Evolutionary conservation across 1,140 invertebrate species (phyloP), one percentile per base, ranked within the genome.

Genomic region (Ceratosolen solmsi): DNA sequence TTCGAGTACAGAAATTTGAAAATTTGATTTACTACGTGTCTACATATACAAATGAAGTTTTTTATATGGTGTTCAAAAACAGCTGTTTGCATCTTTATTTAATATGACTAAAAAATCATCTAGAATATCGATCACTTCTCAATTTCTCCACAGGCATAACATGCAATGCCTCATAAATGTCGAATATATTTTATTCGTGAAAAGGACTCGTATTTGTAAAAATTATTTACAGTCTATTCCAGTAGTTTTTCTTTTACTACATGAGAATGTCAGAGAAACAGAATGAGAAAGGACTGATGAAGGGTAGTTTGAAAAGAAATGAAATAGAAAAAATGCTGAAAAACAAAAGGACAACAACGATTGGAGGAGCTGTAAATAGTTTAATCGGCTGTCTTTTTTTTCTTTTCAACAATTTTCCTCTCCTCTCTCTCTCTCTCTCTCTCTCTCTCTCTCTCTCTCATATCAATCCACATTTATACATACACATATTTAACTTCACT

Each of bases 11-110:
- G 73, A 56, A 78, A 82, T 60, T n/a, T 60, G 1, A 63, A 81
- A 75, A 63, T 20, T 77, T 51, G 30, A 79, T 74, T 70, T 27
- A 25, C 54, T 20, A 79, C n/a, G 58, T 74, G 70, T 68, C 54
- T 15, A 27, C 30, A 74, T 79, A 79, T 75, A 80, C 76, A 74
- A 84, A 79, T 80, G 84, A 86, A 85, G 84, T 80, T 79, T 60
- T 82, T 86, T 81, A 80, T 78, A 76, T 49, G 65, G 7, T 25
- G 11, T n/a, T 76, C 60, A 25, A 22, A n/a, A 58, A 36, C 36
- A 46, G 36, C n/a, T 72, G 38, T 60, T 63, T 22, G 22, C 65
- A 75, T 51, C 46, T 56, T 74, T 70, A 33, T 30, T 41, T 1
- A 51, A 7, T 51, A 25, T 7, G 22, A 49, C 4, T 38, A 75